Conservation (phyloP, 2,797 vertebrate species). For the Parambassis ranga region DNA sequence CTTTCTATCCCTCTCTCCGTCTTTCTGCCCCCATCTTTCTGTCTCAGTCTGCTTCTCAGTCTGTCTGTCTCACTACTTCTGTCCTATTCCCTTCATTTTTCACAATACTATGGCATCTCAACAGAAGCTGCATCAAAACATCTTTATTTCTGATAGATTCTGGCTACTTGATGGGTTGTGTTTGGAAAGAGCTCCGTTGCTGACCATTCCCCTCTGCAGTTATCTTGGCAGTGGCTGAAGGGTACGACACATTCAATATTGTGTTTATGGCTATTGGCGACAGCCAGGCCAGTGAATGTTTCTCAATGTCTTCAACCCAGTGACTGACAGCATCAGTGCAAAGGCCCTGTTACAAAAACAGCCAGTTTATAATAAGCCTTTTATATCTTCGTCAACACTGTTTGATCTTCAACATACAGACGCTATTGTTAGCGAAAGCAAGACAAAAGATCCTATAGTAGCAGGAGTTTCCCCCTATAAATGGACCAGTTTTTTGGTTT, state of each 20-base stretch:
- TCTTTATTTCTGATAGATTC: conserved; percentile 59
- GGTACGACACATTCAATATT: conserved; percentile 71
- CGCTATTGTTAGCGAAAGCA: conserved; percentile 44
- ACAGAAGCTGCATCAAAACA: conserved; percentile 53
- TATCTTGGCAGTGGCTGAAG: conserved; percentile 69
- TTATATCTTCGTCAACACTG: conserved; percentile 53
- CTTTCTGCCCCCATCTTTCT: conserved; percentile 59
- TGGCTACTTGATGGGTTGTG: conserved; percentile 42
- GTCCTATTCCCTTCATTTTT: conserved; percentile 37
- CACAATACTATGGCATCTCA: conserved; percentile 12
- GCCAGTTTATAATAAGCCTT: conserved; percentile 51
- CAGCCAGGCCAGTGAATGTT: conserved; percentile 63
- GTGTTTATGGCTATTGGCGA: conserved; percentile 72
- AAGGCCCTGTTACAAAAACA: conserved; percentile 52
- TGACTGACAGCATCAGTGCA: conserved; percentile 48
- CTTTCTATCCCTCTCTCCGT: conserved; percentile 62
- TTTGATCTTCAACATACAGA: conserved; percentile 46
- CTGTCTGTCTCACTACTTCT: conserved; percentile 50
- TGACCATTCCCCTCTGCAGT: conserved; percentile 65
- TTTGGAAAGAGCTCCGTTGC: conserved; percentile 52
- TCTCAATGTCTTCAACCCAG: conserved; percentile 60
- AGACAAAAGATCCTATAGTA: conserved; percentile 40
- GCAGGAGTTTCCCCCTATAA: conserved; percentile 21
- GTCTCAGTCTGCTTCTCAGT: conserved; percentile 70
- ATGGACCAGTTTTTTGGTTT: conserved; percentile 38